A percentile compares a stretch with the other conserved stretches of the same genome.
Evolutionary conservation across 2,113 vertebrate species (phyloP).

Genomic region (Laticauda laticaudata): DNA sequence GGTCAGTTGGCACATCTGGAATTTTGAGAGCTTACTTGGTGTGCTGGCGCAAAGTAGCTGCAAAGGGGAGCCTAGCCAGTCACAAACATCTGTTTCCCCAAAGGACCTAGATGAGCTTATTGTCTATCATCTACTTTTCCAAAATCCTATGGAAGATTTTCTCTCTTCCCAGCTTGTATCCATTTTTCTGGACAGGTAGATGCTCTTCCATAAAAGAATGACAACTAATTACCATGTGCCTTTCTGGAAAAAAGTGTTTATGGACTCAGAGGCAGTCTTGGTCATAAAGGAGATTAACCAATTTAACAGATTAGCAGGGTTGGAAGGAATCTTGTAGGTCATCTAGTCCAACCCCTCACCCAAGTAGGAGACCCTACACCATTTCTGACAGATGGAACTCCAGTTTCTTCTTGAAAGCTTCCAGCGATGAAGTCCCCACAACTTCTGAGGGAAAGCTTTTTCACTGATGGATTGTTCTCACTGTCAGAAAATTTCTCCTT

Average conservation of each 20-base stretch:
- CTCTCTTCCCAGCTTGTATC: background rate
- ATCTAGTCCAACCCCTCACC: no score
- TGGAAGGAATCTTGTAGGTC: no score
- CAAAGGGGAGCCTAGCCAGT: background rate
- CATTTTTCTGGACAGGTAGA: background rate
- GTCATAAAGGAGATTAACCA: background rate
- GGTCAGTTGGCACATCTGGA: background rate
- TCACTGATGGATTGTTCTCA: no score
- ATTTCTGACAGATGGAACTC: no score
- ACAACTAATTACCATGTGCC: background rate
- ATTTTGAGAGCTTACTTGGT: background rate
- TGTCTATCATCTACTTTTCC: background rate
- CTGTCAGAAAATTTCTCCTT: no score
- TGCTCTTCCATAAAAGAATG: background rate
- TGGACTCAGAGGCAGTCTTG: background rate
- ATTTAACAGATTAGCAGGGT: no score
- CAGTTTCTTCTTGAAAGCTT: no score
- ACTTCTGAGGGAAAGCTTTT: no score
- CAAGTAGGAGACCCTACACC: no score
- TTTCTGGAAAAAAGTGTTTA: background rate
- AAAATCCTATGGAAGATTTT: background rate
- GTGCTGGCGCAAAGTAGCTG: background rate
- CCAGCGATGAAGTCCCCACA: no score
- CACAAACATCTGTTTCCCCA: background rate
- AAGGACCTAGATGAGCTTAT: background rate